A percentile compares a stretch with the other conserved stretches of the same genome.
phyloP scores from a whole-genome alignment of 2,113 vertebrate species.

The Camelus dromedarius region DNA sequence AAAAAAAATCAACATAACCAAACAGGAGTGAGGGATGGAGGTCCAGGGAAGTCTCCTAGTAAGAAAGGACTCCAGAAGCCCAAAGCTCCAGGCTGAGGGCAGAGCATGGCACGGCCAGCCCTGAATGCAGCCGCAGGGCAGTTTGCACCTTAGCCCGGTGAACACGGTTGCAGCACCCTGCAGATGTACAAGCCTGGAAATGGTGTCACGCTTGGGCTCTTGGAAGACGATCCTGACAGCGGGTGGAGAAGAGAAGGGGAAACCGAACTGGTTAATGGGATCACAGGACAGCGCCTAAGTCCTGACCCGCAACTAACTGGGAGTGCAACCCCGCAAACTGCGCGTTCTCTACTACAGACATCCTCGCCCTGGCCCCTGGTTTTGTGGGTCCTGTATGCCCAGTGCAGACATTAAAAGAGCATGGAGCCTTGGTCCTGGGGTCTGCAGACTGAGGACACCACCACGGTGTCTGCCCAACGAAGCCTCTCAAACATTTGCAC shows the following conservation, averaged over 20 bases:
- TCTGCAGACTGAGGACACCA: not conserved
- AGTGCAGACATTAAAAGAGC: no score
- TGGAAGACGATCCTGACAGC: not conserved
- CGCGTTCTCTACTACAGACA: not conserved
- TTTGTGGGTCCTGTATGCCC: not conserved
- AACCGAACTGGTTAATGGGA: not conserved
- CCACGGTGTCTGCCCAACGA: not conserved
- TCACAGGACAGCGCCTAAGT: not conserved
- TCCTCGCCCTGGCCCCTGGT: not conserved
- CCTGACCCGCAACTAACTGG: not conserved
- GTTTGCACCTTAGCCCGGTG: not conserved
- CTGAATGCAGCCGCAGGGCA: not conserved
- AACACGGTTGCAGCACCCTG: not conserved
- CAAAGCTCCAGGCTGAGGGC: not conserved
- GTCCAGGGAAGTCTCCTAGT: not conserved
- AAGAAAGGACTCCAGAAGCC: not conserved
- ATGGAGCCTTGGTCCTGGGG: not conserved
- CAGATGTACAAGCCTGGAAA: not conserved
- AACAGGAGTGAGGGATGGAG: not conserved
- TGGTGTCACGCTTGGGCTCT: not conserved
- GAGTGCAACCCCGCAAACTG: not conserved
- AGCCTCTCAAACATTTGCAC: not conserved
- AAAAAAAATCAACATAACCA: not conserved
- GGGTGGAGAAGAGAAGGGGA: not conserved
- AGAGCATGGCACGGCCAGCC: not conserved